Percentiles rank a stretch among this genome's conserved stretches.
Evolutionary conservation across 2,888 invertebrate species (phyloP).

Genomic region (Aleiodes testaceus): DNA sequence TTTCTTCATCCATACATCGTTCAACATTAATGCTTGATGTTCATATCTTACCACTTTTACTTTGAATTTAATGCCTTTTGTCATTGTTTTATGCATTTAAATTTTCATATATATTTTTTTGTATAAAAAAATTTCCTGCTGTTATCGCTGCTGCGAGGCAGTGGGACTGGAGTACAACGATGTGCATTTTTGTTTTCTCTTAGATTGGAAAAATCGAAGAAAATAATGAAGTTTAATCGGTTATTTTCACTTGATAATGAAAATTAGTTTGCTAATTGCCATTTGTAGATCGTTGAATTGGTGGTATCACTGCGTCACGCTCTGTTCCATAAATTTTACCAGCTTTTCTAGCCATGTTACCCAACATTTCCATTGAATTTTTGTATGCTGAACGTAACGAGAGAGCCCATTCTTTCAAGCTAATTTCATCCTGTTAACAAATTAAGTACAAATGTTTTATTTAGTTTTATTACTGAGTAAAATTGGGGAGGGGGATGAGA

Average conservation of each 20-base stretch:
- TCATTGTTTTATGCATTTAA: neutral
- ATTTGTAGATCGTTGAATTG: constrained; percentile 75
- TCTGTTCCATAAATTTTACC: constrained; percentile 98
- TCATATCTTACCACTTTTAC: constrained; percentile 17
- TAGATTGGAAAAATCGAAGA: constrained; percentile 1
- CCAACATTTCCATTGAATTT: constrained; percentile 94
- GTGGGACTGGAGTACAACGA: constrained; percentile 67
- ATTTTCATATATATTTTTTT: constrained; percentile 45
- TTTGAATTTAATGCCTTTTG: constrained; percentile 10
- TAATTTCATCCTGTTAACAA: constrained; percentile 92
- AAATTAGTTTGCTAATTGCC: constrained; percentile 72
- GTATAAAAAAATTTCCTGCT: constrained; percentile 67
- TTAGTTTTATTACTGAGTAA: neutral
- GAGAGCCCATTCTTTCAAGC: constrained; percentile 98
- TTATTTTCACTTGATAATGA: constrained; percentile 27
- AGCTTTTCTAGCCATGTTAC: constrained; percentile 98
- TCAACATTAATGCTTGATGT: too few species aligned
- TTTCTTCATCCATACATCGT: constrained; percentile 1
- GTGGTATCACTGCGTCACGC: constrained; percentile 73
- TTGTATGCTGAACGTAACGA: constrained; percentile 97
- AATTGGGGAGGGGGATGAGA: too few species aligned
- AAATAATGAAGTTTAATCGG: constrained; percentile 34
- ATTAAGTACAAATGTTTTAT: constrained; percentile 41
- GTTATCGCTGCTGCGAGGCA: constrained; percentile 66
- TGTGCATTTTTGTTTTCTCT: constrained; percentile 3